Percentiles rank a stretch among this genome's conserved stretches.
phyloP scores from a whole-genome alignment of 2,888 invertebrate genomes.

The Hypselothyrea guttata region DNA sequence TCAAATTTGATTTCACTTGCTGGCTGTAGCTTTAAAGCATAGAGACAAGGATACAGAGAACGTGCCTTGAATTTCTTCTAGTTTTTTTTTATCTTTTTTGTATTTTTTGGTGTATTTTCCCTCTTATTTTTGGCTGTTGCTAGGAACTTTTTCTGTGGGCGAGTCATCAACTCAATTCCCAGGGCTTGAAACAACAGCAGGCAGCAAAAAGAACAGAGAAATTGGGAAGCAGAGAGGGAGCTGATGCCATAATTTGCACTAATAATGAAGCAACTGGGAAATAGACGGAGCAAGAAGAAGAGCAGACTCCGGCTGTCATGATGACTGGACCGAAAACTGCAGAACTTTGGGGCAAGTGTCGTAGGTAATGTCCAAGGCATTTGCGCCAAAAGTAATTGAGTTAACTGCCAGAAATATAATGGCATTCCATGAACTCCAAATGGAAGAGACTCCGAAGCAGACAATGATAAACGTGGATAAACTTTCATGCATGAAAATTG shows the following conservation, averaged over 20 bases:
- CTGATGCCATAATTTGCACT: constrained; percentile 59
- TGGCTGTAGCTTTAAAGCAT: constrained; percentile 45
- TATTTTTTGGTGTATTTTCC: constrained; percentile 5
- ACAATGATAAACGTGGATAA: constrained; percentile 39
- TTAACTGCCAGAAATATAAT: constrained; percentile 54
- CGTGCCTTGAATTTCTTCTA: constrained; percentile 61
- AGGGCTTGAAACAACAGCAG: constrained; percentile 43
- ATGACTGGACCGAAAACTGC: constrained; percentile 35
- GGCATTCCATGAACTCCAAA: constrained; percentile 30
- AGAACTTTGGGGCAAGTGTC: constrained; percentile 14
- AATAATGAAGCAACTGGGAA: constrained; percentile 62
- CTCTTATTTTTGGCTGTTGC: constrained; percentile 27
- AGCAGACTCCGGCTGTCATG: constrained; percentile 27
- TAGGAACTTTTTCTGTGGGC: constrained; percentile 30
- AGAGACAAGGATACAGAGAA: constrained; percentile 46
- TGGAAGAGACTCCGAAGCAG: constrained; percentile 5
- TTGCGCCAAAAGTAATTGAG: constrained; percentile 61
- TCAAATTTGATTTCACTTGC: constrained; percentile 57
- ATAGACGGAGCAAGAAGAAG: constrained; percentile 16
- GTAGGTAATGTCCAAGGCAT: constrained; percentile 48
- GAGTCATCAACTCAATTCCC: constrained; percentile 55
- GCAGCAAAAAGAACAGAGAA: constrained; percentile 32
- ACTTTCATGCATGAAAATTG: constrained; percentile 63
- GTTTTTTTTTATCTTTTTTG: constrained; percentile 8
- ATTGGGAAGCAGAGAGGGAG: constrained; percentile 1